Conservation (phyloP, 2,797 vertebrate genomes). For the Anniella stebbinsi region DNA sequence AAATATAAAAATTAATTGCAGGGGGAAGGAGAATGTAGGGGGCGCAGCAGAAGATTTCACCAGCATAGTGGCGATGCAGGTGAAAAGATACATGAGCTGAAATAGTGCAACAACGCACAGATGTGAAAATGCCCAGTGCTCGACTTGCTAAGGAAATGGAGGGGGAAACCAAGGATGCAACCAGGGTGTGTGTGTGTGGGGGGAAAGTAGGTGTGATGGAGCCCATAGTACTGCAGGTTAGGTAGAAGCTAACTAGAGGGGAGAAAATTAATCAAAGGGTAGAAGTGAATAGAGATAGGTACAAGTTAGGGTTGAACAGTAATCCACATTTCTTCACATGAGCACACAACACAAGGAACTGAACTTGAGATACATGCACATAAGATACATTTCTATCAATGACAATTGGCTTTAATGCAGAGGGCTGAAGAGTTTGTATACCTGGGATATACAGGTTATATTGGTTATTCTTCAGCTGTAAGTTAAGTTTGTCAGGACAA, state of each 20-base stretch:
- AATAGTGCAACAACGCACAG: no score
- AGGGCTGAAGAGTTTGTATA: background rate
- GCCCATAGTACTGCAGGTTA: background rate
- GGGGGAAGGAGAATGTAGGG: no score
- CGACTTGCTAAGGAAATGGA: no score
- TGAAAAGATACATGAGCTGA: no score
- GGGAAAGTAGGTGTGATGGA: no score
- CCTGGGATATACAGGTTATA: background rate
- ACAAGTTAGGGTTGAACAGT: background rate
- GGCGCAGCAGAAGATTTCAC: no score
- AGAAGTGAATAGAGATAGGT: background rate
- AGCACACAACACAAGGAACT: background rate
- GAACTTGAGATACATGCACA: background rate
- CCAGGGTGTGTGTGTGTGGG: no score
- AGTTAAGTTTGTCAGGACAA: background rate
- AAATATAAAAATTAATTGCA: no score
- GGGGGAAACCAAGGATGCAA: no score
- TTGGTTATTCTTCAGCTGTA: background rate
- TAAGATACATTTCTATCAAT: background rate
- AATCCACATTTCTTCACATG: background rate
- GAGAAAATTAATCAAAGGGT: background rate
- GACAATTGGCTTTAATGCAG: background rate
- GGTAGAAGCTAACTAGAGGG: background rate
- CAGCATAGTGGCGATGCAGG: no score
- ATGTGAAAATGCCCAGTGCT: no score